These are phyloP conservation scores for Agrochola lychnidis DNA, from an alignment of 2,888 invertebrate genomes.

Conservation along the genomic window DNA sequence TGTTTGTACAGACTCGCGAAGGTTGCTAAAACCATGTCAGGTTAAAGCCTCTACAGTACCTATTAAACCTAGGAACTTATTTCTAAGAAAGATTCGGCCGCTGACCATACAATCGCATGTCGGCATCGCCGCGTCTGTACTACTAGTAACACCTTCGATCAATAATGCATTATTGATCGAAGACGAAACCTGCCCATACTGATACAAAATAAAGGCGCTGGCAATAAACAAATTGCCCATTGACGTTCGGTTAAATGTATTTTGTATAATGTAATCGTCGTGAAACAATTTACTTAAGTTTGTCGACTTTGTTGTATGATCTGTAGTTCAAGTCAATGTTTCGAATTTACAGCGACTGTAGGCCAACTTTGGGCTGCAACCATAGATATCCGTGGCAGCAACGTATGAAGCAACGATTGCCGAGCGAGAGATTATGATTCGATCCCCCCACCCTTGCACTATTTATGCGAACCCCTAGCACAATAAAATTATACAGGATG, in stretches of 20 bases:
- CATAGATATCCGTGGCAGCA: too few relatives aligned
- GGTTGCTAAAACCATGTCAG: too few relatives aligned
- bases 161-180: too few relatives aligned
- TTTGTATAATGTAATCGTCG: background rate
- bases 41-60: too few relatives aligned
- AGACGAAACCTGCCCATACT: too few relatives aligned
- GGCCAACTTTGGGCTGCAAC: background rate
- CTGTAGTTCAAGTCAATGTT: background rate
- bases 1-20: too few relatives aligned
- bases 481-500: background rate
- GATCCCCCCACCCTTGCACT: slow-evolving; percentile 6
- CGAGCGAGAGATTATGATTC: background rate
- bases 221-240: background rate
- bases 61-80: background rate
- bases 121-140: background rate
- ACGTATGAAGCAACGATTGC: background rate
- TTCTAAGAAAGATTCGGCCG: background rate
- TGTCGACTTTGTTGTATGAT: background rate
- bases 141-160: too few relatives aligned
- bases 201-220: background rate
- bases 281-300: background rate
- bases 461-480: slow-evolving; percentile 11
- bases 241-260: background rate
- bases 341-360: background rate
- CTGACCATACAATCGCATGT: background rate